Evolutionary conservation across 2,113 vertebrate genomes (phyloP).

Genomic region (Solea senegalensis): DNA sequence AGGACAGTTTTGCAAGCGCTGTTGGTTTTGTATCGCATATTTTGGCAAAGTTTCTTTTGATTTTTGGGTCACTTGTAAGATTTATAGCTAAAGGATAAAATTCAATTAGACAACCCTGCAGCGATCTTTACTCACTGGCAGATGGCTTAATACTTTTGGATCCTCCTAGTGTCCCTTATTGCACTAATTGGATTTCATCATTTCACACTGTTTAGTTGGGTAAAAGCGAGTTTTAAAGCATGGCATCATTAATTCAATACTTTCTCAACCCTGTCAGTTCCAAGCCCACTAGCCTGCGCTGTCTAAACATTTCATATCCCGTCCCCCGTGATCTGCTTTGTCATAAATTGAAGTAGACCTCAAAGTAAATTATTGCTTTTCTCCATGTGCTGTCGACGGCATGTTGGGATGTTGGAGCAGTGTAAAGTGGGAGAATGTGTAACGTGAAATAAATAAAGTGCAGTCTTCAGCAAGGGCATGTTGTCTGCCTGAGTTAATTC

Average conservation of each 20-base stretch:
- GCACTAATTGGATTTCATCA: slow-evolving; percentile 68
- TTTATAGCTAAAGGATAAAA: slow-evolving; percentile 63
- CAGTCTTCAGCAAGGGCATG: slow-evolving; percentile 39
- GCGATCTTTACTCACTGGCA: slow-evolving; percentile 64
- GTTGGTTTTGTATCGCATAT: slow-evolving; percentile 49
- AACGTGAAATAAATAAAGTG: slow-evolving; percentile 57
- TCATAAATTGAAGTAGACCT: slow-evolving; percentile 61
- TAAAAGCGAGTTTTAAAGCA: slow-evolving; percentile 49
- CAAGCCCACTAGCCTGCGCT: slow-evolving; percentile 58
- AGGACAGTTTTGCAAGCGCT: slow-evolving; percentile 64
- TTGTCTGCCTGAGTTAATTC: slow-evolving; percentile 63
- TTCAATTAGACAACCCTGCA: slow-evolving; percentile 73
- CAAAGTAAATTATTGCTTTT: slow-evolving; percentile 55
- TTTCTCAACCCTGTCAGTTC: slow-evolving; percentile 60
- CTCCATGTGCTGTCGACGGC: slow-evolving; percentile 21
- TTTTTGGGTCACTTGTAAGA: slow-evolving; percentile 68
- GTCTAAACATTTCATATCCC: slow-evolving; percentile 63
- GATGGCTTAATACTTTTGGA: slow-evolving; percentile 68
- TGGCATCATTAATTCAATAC: slow-evolving; percentile 69
- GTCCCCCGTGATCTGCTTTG: slow-evolving; percentile 40
- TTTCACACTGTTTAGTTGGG: slow-evolving; percentile 63
- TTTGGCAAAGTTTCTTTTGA: slow-evolving; percentile 63
- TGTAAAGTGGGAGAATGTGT: slow-evolving; percentile 39
- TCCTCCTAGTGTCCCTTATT: slow-evolving; percentile 56
- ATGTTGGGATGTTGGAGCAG: slow-evolving; percentile 41